Conservation (phyloP, 1,140 invertebrate genomes). For the Globodera rostochiensis region DNA sequence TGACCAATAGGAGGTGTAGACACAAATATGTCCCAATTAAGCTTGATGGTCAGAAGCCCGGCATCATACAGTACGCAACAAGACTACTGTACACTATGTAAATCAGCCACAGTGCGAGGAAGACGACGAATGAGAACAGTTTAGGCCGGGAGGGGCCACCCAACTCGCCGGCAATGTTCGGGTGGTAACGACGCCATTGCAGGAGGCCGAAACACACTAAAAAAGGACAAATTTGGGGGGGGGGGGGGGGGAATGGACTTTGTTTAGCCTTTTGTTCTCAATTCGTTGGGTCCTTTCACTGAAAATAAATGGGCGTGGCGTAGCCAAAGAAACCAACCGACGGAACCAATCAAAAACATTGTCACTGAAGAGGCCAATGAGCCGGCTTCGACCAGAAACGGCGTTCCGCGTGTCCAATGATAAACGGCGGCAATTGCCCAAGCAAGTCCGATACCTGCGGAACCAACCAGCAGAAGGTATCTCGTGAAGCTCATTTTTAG, state of each 20-base stretch:
- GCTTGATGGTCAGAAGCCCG: constrained; percentile 32
- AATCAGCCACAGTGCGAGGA: constrained; percentile 78
- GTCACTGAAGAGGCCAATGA: constrained; percentile 71
- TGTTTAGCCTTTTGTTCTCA: too few relatives aligned
- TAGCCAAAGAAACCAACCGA: constrained; percentile 31
- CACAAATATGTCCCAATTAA: too few relatives aligned
- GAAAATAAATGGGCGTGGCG: not conserved
- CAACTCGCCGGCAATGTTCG: constrained; percentile 81
- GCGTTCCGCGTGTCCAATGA: constrained; percentile 51
- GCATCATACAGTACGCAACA: constrained; percentile 45
- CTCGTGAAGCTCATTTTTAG: too few relatives aligned
- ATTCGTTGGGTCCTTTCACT: too few relatives aligned
- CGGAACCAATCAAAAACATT: constrained; percentile 70
- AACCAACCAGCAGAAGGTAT: too few relatives aligned
- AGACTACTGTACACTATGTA: constrained; percentile 53
- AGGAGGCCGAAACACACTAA: constrained; percentile 72
- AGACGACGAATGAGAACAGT: constrained; percentile 76
- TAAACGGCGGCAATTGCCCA: constrained; percentile 62
- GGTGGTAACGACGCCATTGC: constrained; percentile 72
- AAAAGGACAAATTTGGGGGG: not conserved
- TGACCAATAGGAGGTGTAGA: too few relatives aligned
- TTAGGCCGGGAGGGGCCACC: constrained; percentile 82
- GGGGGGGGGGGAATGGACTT: too few relatives aligned
- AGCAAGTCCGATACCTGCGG: constrained; percentile 62
- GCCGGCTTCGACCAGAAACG: constrained; percentile 46